Evolutionary conservation across 2,113 vertebrate species (phyloP).

Genomic region (Terrapene triunguis): DNA sequence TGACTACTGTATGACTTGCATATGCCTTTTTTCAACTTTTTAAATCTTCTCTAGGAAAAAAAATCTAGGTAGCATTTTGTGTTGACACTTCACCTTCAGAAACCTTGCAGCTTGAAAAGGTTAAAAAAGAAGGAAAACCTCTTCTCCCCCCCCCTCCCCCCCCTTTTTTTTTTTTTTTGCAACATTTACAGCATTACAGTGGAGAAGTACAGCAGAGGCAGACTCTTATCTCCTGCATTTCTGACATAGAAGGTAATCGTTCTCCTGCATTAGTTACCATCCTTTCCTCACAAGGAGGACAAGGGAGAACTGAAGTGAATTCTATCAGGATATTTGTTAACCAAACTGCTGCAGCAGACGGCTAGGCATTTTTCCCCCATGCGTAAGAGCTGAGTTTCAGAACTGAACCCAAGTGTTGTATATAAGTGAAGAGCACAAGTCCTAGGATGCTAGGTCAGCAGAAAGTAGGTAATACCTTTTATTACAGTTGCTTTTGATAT

Average conservation of each 20-base stretch:
- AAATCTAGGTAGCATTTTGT: not conserved
- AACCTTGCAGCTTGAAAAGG: not conserved
- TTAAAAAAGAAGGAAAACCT: not conserved
- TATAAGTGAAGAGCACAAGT: not conserved
- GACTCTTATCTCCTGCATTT: fast-evolving
- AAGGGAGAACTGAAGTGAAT: not conserved
- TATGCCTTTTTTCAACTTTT: constrained; percentile 25
- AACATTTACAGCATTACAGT: not conserved
- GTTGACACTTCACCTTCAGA: not conserved
- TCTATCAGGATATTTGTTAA: not conserved
- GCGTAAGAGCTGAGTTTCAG: not conserved
- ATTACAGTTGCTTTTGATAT: not conserved
- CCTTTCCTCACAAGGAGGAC: not conserved
- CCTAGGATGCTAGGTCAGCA: not conserved
- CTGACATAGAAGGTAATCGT: no score
- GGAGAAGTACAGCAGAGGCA: fast-evolving
- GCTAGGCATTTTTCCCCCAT: not conserved
- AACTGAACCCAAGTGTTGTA: not conserved
- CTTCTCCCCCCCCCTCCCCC: not conserved
- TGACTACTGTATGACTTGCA: constrained; percentile 82
- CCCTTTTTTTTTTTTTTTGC: no score
- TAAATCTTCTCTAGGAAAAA: fast-evolving
- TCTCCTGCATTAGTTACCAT: not conserved
- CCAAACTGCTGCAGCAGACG: not conserved
- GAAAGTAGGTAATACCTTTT: not conserved